Evolutionary conservation across 2,888 invertebrate genomes (phyloP).

Genomic region (Chrysolina haemoptera): DNA sequence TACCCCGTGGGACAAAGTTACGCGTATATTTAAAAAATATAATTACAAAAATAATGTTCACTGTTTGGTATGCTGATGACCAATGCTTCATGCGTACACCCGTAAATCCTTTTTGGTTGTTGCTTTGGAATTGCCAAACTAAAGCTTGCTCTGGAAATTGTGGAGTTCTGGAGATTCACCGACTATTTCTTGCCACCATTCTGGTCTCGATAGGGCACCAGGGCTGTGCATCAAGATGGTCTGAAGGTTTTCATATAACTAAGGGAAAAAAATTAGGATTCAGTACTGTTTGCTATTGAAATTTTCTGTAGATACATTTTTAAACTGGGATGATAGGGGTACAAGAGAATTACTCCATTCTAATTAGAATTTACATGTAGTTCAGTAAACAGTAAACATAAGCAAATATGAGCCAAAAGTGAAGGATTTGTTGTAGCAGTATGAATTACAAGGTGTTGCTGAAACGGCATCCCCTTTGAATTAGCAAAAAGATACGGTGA

Average conservation of each 20-base stretch:
- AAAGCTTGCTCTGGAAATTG: slow-evolving; percentile 56
- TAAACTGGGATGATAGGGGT: no score
- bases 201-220: slow-evolving; percentile 79
- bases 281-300: no score
- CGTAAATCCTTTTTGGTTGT: slow-evolving; percentile 21
- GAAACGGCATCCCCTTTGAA: no score
- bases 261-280: slow-evolving; percentile 54
- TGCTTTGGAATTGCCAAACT: slow-evolving; percentile 13
- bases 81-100: slow-evolving; percentile 21
- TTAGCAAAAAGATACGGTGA: no score
- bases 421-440: no score
- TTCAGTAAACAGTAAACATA: no score
- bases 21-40: slow-evolving; percentile 42
- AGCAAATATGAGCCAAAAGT: no score
- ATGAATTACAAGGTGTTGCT: no score
- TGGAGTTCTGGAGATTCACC: slow-evolving; percentile 62
- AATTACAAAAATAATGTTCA: slow-evolving; percentile 45
- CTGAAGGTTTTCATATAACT: slow-evolving; percentile 84
- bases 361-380: no score
- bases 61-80: slow-evolving; percentile 22
- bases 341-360: no score
- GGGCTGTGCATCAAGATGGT: slow-evolving; percentile 80
- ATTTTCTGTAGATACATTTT: no score
- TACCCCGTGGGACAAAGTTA: slow-evolving; percentile 16
- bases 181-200: slow-evolving; percentile 81